Percentiles rank a stretch among this genome's conserved stretches.
These are phyloP conservation scores for Trematomus loennbergii DNA, from an alignment of 2,113 vertebrate genomes.

Conservation along the genomic window DNA sequence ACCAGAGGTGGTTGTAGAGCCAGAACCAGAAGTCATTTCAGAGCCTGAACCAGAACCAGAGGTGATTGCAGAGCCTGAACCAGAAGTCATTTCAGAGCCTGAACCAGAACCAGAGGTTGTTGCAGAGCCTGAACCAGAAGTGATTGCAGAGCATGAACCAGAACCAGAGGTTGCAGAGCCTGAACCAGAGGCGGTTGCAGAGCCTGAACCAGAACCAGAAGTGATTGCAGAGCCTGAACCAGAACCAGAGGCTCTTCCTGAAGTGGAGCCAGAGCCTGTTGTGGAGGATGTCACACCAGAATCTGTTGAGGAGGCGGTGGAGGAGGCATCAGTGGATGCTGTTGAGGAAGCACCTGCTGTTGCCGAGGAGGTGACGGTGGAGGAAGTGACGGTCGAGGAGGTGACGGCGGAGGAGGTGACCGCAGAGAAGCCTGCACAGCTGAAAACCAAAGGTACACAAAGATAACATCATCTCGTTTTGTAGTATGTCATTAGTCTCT, in stretches of 20 bases:
- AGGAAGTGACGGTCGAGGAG: slow-evolving; percentile 42
- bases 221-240: background rate
- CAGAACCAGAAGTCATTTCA: slow-evolving; percentile 11
- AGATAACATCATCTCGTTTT: background rate
- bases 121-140: slow-evolving; percentile 6
- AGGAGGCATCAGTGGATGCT: slow-evolving; percentile 11
- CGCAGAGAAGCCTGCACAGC: slow-evolving; percentile 21
- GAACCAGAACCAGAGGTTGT: slow-evolving; percentile 1
- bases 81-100: background rate
- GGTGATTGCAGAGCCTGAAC: background rate
- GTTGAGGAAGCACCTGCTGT: slow-evolving; percentile 7
- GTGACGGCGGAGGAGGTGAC: slow-evolving; percentile 19
- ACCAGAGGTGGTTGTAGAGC: background rate
- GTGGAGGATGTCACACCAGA: slow-evolving; percentile 34
- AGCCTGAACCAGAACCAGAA: slow-evolving; percentile 15
- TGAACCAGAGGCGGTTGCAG: background rate
- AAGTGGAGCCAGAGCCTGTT: slow-evolving; percentile 34
- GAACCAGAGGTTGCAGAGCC: background rate
- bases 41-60: slow-evolving; percentile 24
- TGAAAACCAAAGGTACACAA: slow-evolving; percentile 64
- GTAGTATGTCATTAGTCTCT: background rate
- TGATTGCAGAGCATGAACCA: background rate
- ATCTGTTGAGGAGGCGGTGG: slow-evolving; percentile 9
- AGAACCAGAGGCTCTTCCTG: slow-evolving; percentile 16
- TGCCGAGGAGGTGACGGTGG: slow-evolving; percentile 26